A percentile compares a stretch with the other conserved stretches of the same genome.
These are phyloP conservation scores for Lophius americanus DNA, from an alignment of 2,797 vertebrate species.

Conservation along the genomic window DNA sequence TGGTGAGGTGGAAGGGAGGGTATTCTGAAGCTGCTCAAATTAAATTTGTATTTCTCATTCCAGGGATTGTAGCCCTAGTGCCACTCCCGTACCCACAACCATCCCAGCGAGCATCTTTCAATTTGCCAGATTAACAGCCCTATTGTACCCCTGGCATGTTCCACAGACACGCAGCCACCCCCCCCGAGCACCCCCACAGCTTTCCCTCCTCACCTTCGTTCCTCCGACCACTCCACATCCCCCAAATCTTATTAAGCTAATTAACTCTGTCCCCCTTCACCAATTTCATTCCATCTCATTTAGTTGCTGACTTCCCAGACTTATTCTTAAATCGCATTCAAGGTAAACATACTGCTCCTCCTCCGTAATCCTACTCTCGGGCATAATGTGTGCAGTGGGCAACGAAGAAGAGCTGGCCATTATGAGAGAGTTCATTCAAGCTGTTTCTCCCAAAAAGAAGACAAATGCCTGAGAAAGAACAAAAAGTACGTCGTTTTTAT, in stretches of 20 bases:
- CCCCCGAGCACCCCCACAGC: constrained; percentile 39
- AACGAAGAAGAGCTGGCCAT: constrained; percentile 43
- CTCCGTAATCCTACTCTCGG: constrained; percentile 29
- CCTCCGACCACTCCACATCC: constrained; percentile 60
- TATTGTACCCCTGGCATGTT: constrained; percentile 69
- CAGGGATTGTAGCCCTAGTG: constrained; percentile 64
- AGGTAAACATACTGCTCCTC: constrained; percentile 57
- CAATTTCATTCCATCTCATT: constrained; percentile 70
- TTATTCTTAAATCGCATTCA: constrained; percentile 67
- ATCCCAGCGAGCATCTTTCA: constrained; percentile 73
- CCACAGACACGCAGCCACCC: constrained; percentile 43
- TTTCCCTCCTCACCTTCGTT: constrained; percentile 39
- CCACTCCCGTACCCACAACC: constrained; percentile 59
- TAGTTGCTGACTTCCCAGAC: constrained; percentile 38
- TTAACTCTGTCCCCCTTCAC: constrained; percentile 69
- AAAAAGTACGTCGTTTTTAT: constrained; percentile 72
- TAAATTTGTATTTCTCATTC: constrained; percentile 80
- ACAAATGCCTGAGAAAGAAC: constrained; percentile 32
- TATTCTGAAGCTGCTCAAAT: constrained; percentile 64
- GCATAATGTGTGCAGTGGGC: constrained; percentile 29
- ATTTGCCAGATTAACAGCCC: constrained; percentile 81
- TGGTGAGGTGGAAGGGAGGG: constrained; percentile 14
- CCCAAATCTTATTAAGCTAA: constrained; percentile 79
- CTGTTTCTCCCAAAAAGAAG: constrained; percentile 37
- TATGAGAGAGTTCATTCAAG: constrained; percentile 46